Percentiles rank a stretch among this genome's conserved stretches.
Evolutionary conservation across 23 tunicate species (phyloP).

Genomic region (Styela plicata): DNA sequence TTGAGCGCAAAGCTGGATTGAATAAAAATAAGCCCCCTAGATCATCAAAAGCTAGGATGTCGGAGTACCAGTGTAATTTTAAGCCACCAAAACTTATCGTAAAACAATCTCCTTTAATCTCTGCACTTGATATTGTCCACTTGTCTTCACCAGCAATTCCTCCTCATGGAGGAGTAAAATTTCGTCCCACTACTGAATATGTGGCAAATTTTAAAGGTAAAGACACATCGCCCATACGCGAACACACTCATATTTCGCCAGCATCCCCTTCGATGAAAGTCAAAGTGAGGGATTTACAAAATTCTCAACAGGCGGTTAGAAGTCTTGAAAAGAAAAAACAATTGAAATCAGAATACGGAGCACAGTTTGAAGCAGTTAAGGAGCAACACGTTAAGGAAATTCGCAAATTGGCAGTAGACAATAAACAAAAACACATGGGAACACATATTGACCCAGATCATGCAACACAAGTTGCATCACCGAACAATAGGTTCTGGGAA

Average conservation of each 20-base stretch:
- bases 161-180: constrained; percentile 56
- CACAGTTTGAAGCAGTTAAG: constrained; percentile 13
- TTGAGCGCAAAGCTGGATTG: constrained; percentile 13
- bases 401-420: constrained; percentile 52
- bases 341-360: constrained; percentile 16
- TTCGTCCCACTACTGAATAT: constrained; percentile 54
- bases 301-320: not conserved
- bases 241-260: constrained; percentile 45
- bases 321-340: constrained; percentile 9
- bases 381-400: constrained; percentile 12
- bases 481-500: constrained; percentile 80
- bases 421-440: constrained; percentile 72
- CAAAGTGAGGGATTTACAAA: constrained; percentile 66
- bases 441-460: constrained; percentile 66
- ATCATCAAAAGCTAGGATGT: constrained; percentile 11
- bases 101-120: constrained; percentile 67
- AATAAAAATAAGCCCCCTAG: not conserved
- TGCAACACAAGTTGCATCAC: constrained; percentile 63
- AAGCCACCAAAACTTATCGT: constrained; percentile 13
- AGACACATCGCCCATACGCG: constrained; percentile 19
- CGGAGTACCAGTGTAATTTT: constrained; percentile 32
- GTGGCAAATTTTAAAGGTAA: constrained; percentile 42
- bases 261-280: constrained; percentile 80
- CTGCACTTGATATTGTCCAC: constrained; percentile 90
- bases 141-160: constrained; percentile 81